Conservation (phyloP, 2,888 invertebrate genomes). For the Darwinula stevensoni region DNA sequence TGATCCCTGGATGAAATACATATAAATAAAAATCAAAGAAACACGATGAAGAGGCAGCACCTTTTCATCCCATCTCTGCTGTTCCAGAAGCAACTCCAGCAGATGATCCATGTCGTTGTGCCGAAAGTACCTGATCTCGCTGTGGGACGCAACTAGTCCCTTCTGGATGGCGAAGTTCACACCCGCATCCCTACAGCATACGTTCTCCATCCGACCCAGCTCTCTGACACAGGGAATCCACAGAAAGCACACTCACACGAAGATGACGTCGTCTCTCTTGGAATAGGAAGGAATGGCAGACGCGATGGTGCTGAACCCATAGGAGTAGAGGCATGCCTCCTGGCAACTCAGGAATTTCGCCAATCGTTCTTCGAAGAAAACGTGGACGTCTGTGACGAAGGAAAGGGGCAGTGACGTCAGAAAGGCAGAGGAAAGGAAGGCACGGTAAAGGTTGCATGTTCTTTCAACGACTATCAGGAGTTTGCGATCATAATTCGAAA, state of each 20-base stretch:
- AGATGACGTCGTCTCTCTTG: slow-evolving; percentile 63
- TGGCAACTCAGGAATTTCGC: slow-evolving; percentile 59
- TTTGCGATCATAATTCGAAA: too few relatives aligned
- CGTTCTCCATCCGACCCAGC: not conserved
- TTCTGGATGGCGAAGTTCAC: slow-evolving; percentile 69
- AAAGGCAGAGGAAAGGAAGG: too few relatives aligned
- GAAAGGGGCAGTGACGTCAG: too few relatives aligned
- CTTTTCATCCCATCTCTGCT: slow-evolving; percentile 22
- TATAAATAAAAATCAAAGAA: slow-evolving; percentile 1
- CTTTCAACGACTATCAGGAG: too few relatives aligned
- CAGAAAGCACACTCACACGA: slow-evolving; percentile 30
- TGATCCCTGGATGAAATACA: too few relatives aligned
- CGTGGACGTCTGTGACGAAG: slow-evolving; percentile 39
- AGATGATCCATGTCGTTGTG: slow-evolving; percentile 68
- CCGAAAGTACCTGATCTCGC: slow-evolving; percentile 46
- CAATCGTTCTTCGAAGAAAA: slow-evolving; percentile 52
- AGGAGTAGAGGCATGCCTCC: slow-evolving; percentile 79
- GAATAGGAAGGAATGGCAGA: slow-evolving; percentile 87
- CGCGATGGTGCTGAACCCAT: slow-evolving; percentile 77
- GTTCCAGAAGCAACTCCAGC: slow-evolving; percentile 32
- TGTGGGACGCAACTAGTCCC: slow-evolving; percentile 64
- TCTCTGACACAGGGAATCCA: too few relatives aligned
- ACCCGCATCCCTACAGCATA: slow-evolving; percentile 35
- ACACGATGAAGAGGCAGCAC: slow-evolving; percentile 12
- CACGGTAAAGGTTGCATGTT: too few relatives aligned